phyloP scores from a whole-genome alignment of 53 echinoderm and acorn worm genomes.

The Holothuria leucospilota region DNA sequence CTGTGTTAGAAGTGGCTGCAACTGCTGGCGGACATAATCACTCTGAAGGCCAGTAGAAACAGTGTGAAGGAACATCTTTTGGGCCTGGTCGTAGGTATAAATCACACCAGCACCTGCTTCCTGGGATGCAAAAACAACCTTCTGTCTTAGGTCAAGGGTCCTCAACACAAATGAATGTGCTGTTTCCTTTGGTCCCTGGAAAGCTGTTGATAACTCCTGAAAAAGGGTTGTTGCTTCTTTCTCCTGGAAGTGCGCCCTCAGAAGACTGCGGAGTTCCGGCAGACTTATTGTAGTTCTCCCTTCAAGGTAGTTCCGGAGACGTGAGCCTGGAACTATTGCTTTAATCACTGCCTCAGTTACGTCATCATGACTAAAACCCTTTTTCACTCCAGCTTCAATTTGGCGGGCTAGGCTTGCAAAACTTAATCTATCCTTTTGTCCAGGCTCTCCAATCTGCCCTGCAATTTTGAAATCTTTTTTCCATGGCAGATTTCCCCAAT shows the following conservation, averaged over 20 bases:
- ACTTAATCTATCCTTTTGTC: conserved; percentile 54
- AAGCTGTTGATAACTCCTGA: conserved; percentile 60
- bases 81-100: conserved; percentile 44
- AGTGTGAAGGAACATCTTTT: conserved; percentile 65
- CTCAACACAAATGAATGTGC: conserved; percentile 65
- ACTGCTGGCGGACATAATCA: conserved; percentile 54
- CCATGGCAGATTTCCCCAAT: conserved; percentile 6
- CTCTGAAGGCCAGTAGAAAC: conserved; percentile 60
- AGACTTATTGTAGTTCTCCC: conserved; percentile 47
- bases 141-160: conserved; percentile 64
- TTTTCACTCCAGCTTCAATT: no score
- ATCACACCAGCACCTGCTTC: conserved; percentile 62
- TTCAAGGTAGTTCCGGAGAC: conserved; percentile 65
- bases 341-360: conserved; percentile 51
- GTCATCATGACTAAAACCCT: conserved; percentile 44
- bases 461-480: conserved; percentile 52
- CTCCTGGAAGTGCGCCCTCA: conserved; percentile 62
- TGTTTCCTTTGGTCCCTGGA: conserved; percentile 54
- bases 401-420: conserved; percentile 57
- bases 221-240: conserved; percentile 66
- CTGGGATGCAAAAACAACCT: no score
- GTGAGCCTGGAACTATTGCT: no score
- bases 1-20: conserved; percentile 46
- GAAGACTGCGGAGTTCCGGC: conserved; percentile 32
- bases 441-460: no score